Base-by-base conservation (phyloP, 2,888 invertebrate species). In the Meliscaeva auricollis region DNA sequence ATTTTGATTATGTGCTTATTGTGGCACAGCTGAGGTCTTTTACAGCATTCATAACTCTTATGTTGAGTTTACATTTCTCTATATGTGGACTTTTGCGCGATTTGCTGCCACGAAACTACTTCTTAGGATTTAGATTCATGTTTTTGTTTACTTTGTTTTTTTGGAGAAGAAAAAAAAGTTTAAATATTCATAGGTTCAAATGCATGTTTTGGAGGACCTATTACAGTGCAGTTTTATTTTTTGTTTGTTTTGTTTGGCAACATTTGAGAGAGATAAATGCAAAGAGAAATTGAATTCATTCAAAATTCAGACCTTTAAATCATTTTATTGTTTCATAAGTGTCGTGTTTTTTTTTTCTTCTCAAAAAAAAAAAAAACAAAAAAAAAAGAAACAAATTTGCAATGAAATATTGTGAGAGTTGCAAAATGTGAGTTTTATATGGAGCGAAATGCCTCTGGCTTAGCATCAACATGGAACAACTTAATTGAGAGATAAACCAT, bases 311-410 rank as follows among this genome's bases (percentile, higher is more conserved):
- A 75, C 54, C 30, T 20, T 56, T 62, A 73, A 78, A 64, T 74
- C 79, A 66, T 84, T 79, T 66, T 70, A 79, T 66, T 74, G 79
- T 78, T 73, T 73, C 74, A 70, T 81, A 81, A 81, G 54, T 70
- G 76, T 50, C 70, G 52, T 69, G 74, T 41, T 26, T 58, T 44
- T 77, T 50, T 75, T 44, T 13, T n/a, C 7, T n/a, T n/a, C n/a
- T n/a, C n/a, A n/a, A n/a, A 11, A 7, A 54, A 50, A 52, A 13
- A 46, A 35, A 15, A 52, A 73, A 50, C 74, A 69, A 3, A 11
- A 7, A 54, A 50, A 52, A 13, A 46, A 35, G 13, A 52, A 73
- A 50, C 74, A 69, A 3, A 75, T 74, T 69, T 78, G 60, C 60
- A 52, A 66, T 66, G 66, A 68, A 77, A 77, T 76, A 26, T n/a